Base-by-base conservation (phyloP, 2,888 invertebrate genomes). In the Syrphus vitripennis region DNA sequence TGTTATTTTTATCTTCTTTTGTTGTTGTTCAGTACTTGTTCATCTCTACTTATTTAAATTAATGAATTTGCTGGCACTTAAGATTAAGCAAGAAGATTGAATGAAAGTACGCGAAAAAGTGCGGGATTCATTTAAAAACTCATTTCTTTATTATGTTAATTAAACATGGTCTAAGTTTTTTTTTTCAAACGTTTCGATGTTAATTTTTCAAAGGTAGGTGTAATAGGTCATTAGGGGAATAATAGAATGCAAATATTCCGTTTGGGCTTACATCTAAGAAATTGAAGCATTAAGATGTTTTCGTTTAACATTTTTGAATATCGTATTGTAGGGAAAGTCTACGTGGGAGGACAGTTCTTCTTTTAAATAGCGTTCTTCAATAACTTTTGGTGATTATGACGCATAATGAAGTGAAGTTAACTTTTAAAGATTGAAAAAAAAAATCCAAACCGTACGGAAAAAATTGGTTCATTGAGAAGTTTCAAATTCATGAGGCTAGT, bases 11-110 rank as follows among this genome's bases (percentile, higher is more conserved):
- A 6, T 19, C 12, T 12, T 37, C 55, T 75, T 37, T 19, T 37
- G 19, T 55, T 34, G 12, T 2, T 5, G 6, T 48, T 14, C 37
- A 21, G 9, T 2, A 14, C 50, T 24, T 24, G 24, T 24, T 16
- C 2, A 26, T 16, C 26, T 45, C 19, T 14, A 53, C 65, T 53
- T 61, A 37, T 34, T 29, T 63, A 67, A 71, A 59, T 80, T 80
- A 72, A 84, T 72, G 71, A 84, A 80, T 80, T 80, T 76, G 42
- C 71, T 76, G 76, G 76, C 61, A 76, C 76, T 84, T 84, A 55
- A 72, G 76, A 71, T 84, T 76, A 77, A 84, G 80, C 72, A 61
- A 80, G 67, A 37, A 69, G 67, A 84, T 75, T 80, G 71, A 76
- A 65, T 57, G 37, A 48, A 65, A 40, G 45, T 50, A 12, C 24